A percentile compares a stretch with the other conserved stretches of the same genome.
Evolutionary conservation across 2,888 invertebrate species (phyloP).

Genomic region (Corbicula japonica): DNA sequence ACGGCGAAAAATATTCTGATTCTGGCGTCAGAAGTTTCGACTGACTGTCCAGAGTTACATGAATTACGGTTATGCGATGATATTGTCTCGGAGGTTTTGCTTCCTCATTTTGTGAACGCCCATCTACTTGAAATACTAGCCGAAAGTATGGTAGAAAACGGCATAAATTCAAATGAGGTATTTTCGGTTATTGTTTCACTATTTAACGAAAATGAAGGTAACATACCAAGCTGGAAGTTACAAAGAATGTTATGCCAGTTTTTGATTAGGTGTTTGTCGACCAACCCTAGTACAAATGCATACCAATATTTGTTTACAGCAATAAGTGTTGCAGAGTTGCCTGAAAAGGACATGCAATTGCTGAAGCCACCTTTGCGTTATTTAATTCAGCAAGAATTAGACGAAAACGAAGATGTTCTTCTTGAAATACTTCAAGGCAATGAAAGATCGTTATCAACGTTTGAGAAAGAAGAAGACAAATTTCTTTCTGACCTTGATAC

Average conservation of each 20-base stretch:
- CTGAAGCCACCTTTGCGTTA: constrained; percentile 30
- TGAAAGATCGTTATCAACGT: too few species aligned
- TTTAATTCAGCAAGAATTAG: constrained; percentile 14
- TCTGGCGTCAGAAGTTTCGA: constrained; percentile 14
- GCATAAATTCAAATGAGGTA: constrained; percentile 16
- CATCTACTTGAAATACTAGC: constrained; percentile 12
- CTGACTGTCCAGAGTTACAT: constrained; percentile 10
- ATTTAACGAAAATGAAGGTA: background rate
- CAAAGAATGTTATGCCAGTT: constrained; percentile 38
- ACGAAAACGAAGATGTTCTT: constrained; percentile 1
- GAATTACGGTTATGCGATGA: constrained; percentile 32
- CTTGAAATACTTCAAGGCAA: constrained; percentile 3
- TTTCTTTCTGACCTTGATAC: constrained; percentile 13
- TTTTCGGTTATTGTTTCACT: background rate
- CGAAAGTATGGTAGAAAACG: background rate
- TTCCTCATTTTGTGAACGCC: constrained; percentile 6
- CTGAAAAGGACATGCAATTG: constrained; percentile 18
- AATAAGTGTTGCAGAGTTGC: background rate
- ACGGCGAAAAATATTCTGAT: constrained; percentile 17
- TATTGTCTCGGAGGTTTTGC: constrained; percentile 10
- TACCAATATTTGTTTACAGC: constrained; percentile 9
- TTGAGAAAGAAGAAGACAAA: background rate
- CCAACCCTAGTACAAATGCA: constrained; percentile 38
- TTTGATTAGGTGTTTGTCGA: constrained; percentile 38
- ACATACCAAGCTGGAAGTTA: background rate